Evolutionary conservation across 2,888 invertebrate species (phyloP), one percentile per base, ranked within the genome.

Genomic region (Bellardia pandia): DNA sequence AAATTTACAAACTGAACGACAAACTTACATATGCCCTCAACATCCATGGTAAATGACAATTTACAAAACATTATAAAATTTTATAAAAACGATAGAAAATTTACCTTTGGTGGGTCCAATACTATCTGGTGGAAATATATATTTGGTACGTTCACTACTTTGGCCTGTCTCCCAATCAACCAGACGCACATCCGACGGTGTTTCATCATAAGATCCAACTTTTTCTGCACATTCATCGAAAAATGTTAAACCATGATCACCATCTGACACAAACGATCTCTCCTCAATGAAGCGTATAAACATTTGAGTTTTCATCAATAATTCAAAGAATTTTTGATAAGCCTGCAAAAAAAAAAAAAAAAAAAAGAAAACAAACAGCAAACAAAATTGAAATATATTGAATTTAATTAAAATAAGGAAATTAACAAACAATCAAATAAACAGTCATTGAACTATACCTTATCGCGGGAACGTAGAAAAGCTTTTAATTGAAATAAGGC

Each of bases 201-300:
- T 92, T 89, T 96, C 96, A 89, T 95, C 94, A 86, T 93, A 93
- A 13, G 93, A 93, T 84, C 94, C 94, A 56, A 96, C 95, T 92
- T 97, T 96, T 92, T 98, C 98, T 8, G 97, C 96, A 93, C 99
- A 99, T 92, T 99, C 99, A 93, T 99, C 99, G 92, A 99, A 99
- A 94, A 98, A 98, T 14, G 97, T 98, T 82, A 99, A 94, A 68
- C 98, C 98, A 86, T 98, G 98, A 94, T 99, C 99, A 91, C 97
- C 98, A 92, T 99, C 99, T n/a, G 98, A 98, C 0, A 99, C 98
- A 94, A 99, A 99, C 89, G 99, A 99, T 30, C 99, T 95, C 93
- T 99, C 99, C 94, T 99, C 99, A 88, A 99, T 99, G 94, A 99
- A 99, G 75, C 99, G 96, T 89, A 98, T 98, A 94, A 99, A 99